A percentile compares a stretch with the other conserved stretches of the same genome.
These are phyloP conservation scores for Philhelius pedissequus DNA, from an alignment of 2,888 invertebrate species.

Conservation along the genomic window DNA sequence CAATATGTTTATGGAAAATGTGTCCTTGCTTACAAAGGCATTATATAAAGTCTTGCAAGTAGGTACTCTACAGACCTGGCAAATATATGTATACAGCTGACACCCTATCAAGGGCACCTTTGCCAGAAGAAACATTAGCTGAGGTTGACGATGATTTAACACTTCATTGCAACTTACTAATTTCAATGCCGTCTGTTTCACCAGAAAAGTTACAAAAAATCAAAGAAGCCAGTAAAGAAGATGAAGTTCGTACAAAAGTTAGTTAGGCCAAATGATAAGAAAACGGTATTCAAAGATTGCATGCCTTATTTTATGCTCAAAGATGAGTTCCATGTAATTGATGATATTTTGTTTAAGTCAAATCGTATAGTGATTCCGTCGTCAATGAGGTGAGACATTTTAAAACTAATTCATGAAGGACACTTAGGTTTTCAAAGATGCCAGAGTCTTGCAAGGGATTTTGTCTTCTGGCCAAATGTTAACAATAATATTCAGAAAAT, in stretches of 20 bases:
- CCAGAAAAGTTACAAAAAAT: constrained; percentile 16
- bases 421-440: constrained; percentile 46
- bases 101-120: no score
- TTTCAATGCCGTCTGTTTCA: constrained; percentile 36
- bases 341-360: no score
- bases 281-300: no score
- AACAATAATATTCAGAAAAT: constrained; percentile 54
- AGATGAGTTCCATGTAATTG: no score
- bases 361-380: no score
- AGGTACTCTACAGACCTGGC: no score
- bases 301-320: no score
- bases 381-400: no score
- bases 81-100: no score
- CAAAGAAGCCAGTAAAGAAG: constrained; percentile 1
- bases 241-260: constrained; percentile 34
- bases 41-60: constrained; percentile 22
- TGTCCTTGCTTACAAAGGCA: constrained; percentile 4
- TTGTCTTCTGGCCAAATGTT: no score
- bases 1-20: constrained; percentile 60
- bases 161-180: constrained; percentile 54
- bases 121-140: no score
- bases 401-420: constrained; percentile 39
- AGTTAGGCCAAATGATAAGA: constrained; percentile 61
- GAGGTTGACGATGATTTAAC: no score
- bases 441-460: not conserved